These are phyloP conservation scores for Probosciger aterrimus DNA, from an alignment of 2,113 vertebrate species.

Conservation along the genomic window DNA sequence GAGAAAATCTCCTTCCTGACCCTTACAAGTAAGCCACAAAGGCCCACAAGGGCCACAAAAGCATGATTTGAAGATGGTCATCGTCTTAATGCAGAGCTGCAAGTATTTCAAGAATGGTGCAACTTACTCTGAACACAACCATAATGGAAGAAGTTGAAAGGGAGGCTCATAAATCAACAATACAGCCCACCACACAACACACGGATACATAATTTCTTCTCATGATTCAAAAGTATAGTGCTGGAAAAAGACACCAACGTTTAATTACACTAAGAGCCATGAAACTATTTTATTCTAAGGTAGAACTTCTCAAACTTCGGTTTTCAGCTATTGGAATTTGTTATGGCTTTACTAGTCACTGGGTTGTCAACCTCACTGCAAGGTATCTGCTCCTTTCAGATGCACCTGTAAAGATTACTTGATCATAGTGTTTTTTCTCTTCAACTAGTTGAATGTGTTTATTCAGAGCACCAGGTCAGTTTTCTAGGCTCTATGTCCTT, in stretches of 20 bases:
- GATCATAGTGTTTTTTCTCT: not conserved
- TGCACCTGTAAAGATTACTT: not conserved
- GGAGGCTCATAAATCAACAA: not conserved
- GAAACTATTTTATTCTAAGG: not conserved
- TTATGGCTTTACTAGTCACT: not conserved
- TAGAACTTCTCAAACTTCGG: not conserved
- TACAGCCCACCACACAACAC: not conserved
- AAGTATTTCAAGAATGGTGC: not conserved
- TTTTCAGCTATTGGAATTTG: not conserved
- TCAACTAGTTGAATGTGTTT: accelerated
- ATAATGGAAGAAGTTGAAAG: not conserved
- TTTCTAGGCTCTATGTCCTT: not conserved
- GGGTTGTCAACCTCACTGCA: not conserved
- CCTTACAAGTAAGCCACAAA: not conserved
- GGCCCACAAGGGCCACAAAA: not conserved
- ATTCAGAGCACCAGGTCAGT: not conserved
- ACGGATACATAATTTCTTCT: not conserved
- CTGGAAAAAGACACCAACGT: not conserved
- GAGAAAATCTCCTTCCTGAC: not conserved
- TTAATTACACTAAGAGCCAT: not conserved
- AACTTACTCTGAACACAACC: not conserved
- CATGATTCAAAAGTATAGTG: not conserved
- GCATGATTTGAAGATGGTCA: not conserved
- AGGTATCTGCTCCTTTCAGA: not conserved
- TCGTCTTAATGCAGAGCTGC: not conserved